Conservation (phyloP, 2,888 invertebrate species). For the Clitarchus hookeri region DNA sequence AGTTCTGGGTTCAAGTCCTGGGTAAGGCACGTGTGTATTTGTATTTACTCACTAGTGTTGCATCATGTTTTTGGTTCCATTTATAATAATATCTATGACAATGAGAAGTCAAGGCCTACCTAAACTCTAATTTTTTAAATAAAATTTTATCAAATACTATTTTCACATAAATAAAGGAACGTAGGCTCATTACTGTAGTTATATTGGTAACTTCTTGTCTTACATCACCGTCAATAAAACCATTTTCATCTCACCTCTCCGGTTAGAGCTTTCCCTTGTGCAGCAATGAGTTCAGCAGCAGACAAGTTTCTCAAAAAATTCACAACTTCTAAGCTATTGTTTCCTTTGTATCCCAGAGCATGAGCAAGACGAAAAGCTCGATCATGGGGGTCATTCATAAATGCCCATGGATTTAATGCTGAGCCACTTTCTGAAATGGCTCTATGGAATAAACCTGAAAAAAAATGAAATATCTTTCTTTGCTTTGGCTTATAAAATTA, state of each 20-base stretch:
- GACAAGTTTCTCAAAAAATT: not conserved
- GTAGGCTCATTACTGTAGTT: too few species aligned
- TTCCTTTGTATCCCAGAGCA: constrained; percentile 18
- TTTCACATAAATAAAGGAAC: too few species aligned
- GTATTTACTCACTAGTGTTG: too few species aligned
- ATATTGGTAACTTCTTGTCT: too few species aligned
- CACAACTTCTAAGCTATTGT: not conserved
- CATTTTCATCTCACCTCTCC: not conserved
- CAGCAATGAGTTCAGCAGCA: not conserved
- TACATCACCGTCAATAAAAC: too few species aligned
- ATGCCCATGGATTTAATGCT: constrained; percentile 44
- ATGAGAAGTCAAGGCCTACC: too few species aligned
- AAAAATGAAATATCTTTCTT: not conserved
- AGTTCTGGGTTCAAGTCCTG: too few species aligned
- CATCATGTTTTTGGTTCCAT: too few species aligned
- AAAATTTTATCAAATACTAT: too few species aligned
- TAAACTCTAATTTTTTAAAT: too few species aligned
- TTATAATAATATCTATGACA: too few species aligned
- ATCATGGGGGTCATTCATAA: not conserved
- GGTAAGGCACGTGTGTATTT: too few species aligned
- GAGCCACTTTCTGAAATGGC: constrained; percentile 46
- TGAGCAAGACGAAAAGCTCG: constrained; percentile 22
- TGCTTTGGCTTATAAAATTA: not conserved
- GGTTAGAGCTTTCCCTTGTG: not conserved
- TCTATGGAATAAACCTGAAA: constrained; percentile 43